Base-by-base conservation (phyloP, 2,888 invertebrate genomes). In the Lithodes maja region DNA sequence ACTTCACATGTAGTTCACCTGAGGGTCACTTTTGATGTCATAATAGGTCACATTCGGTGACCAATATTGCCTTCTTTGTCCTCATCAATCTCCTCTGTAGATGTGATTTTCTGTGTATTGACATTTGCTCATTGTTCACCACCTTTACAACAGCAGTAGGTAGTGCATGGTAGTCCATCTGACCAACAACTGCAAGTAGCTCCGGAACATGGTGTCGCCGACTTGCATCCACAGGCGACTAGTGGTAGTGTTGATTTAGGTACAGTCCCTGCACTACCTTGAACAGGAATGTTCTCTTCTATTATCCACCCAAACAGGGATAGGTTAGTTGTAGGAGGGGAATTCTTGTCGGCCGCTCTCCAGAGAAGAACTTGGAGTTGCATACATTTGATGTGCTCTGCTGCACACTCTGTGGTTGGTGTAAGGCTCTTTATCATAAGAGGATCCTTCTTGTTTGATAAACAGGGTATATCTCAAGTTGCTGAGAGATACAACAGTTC, bases 111-210 rank as follows among this genome's bases (percentile, higher is more conserved):
- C 61, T 61, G 5, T 61, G 61, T 61, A 12, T 12, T 61, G 61
- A 61, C 61, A 61, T 61, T 61, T 61, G 12, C 61, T 7, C 61
- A 61, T 61, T 61, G 61, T 61, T 61, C 61, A 61, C 61, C 61
- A 61, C 61, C 61, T 61, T 5, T 61, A 12, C 61, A 61, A 5
- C 61, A 61, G 0, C 61, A 61, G 61, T 61, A 61, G 61, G 61
- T 61, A 61, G 61, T 61, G 61, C 61, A 61, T 61, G 61, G 61
- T 61, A 61, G 61, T 61, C 61, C 61, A 61, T 61, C 61, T 61
- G 61, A 61, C 61, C 61, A 61, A 61, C 61, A 61, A 61, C 61
- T 61, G 61, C 61, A 7, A 61, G 12, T 61, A 61, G 61, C 61
- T 61, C 12, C 12, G 61, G 61, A 61, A 61, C 61, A 61, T 61